phyloP scores from a whole-genome alignment of 35 echinoderm and acorn worm genomes.

The Patiria miniata region DNA sequence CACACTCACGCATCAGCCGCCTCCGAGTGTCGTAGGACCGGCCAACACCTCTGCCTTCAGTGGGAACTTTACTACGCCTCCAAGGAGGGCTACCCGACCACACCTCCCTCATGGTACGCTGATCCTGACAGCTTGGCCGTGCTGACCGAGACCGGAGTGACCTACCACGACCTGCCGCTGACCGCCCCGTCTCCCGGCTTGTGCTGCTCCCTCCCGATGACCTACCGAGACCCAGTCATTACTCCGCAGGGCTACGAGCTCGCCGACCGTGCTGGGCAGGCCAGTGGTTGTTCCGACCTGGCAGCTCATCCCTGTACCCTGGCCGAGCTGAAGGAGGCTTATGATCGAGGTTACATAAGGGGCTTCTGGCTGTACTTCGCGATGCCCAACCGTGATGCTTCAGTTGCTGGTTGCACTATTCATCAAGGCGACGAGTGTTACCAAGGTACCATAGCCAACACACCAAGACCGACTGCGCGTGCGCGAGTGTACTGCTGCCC shows the following conservation, averaged over 20 bases:
- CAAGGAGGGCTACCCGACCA: not conserved
- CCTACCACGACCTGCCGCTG: not conserved
- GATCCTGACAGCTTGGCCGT: not conserved
- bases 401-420: not conserved
- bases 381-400: not conserved
- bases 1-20: not conserved
- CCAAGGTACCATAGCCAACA: not conserved
- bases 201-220: not conserved
- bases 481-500: not conserved
- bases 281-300: not conserved
- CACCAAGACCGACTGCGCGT: not conserved
- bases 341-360: not conserved
- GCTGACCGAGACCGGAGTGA: not conserved
- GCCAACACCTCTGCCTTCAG: constrained; percentile 2
- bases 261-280: not conserved
- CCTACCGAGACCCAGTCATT: not conserved
- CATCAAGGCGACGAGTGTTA: not conserved
- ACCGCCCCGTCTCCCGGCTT: not conserved
- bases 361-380: not conserved
- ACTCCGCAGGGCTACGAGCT: not conserved
- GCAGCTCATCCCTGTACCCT: not conserved
- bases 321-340: constrained; percentile 7
- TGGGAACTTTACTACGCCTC: not conserved
- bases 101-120: not conserved
- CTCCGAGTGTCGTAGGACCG: not conserved